Percentiles rank a stretch among this genome's conserved stretches.
phyloP scores from a whole-genome alignment of 2,797 vertebrate genomes.

The Arnoldichthys spilopterus region DNA sequence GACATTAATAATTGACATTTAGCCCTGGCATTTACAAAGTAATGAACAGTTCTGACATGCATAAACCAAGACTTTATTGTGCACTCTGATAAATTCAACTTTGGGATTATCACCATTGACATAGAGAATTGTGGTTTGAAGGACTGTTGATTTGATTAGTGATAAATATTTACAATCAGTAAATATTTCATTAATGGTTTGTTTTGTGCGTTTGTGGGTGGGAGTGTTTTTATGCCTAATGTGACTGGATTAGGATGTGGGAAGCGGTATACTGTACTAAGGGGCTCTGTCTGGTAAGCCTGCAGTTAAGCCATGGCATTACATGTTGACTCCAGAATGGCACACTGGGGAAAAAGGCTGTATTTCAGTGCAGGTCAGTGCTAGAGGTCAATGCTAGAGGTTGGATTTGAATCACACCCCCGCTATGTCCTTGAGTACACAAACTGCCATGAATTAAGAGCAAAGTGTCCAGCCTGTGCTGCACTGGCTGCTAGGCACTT shows the following conservation, averaged over 20 bases:
- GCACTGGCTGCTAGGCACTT: not conserved
- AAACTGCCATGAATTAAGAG: slow-evolving; percentile 11
- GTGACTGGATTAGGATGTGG: slow-evolving; percentile 28
- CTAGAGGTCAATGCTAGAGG: slow-evolving; percentile 6
- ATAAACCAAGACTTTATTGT: slow-evolving; percentile 7
- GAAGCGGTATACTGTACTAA: slow-evolving; percentile 15
- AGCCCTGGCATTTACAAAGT: slow-evolving; percentile 25
- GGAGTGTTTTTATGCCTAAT: slow-evolving; percentile 8
- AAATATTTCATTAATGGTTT: slow-evolving; percentile 4
- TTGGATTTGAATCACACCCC: slow-evolving; percentile 3
- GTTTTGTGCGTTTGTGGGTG: slow-evolving; percentile 10
- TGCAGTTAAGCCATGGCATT: slow-evolving; percentile 42
- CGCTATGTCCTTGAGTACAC: slow-evolving; percentile 23
- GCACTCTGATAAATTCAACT: slow-evolving; percentile 22
- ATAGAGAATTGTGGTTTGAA: not conserved
- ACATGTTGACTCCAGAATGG: slow-evolving; percentile 2
- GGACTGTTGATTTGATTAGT: not conserved
- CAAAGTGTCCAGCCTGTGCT: not conserved
- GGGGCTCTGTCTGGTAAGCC: slow-evolving; percentile 36
- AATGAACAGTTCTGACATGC: slow-evolving; percentile 27
- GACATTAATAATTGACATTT: slow-evolving; percentile 29
- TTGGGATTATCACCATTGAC: slow-evolving; percentile 10
- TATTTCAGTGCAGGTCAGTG: not conserved
- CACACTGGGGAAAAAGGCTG: not conserved
- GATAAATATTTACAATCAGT: slow-evolving; percentile 1